Conservation (phyloP, 2,888 invertebrate genomes). For the Apamea crenata region DNA sequence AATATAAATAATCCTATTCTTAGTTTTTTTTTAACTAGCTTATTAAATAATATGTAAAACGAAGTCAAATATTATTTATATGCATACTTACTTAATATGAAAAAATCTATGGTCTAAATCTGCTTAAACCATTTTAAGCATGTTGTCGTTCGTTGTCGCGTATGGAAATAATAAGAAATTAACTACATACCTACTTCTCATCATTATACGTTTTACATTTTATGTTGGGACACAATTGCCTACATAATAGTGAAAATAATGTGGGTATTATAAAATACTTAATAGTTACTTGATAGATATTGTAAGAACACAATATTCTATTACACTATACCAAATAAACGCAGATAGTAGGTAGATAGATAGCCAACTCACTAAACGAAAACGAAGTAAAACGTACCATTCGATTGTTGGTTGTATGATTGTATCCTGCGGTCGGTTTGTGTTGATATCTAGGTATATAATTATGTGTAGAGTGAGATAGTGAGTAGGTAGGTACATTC, state of each 20-base stretch:
- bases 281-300: not conserved
- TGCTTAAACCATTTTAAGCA: not conserved
- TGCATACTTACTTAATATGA: not conserved
- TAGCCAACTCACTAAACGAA: conserved; percentile 14
- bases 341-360: conserved; percentile 6
- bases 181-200: not conserved
- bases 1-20: not conserved
- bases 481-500: conserved; percentile 68
- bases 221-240: not conserved
- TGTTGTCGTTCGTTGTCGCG: not conserved
- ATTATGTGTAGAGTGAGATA: conserved; percentile 51
- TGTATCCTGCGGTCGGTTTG: conserved; percentile 37
- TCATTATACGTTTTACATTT: not conserved
- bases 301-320: not conserved
- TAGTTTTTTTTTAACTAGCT: not conserved
- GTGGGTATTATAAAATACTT: not conserved
- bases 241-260: not conserved
- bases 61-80: not conserved
- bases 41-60: not conserved
- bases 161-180: not conserved
- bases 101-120: not conserved
- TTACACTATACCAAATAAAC: not conserved
- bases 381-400: conserved; percentile 28
- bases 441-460: conserved; percentile 41
- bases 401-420: conserved; percentile 34